Percentiles rank a stretch among this genome's conserved stretches.
Conservation (phyloP, 2,888 invertebrate genomes). For the Keiferia lycopersicella region DNA sequence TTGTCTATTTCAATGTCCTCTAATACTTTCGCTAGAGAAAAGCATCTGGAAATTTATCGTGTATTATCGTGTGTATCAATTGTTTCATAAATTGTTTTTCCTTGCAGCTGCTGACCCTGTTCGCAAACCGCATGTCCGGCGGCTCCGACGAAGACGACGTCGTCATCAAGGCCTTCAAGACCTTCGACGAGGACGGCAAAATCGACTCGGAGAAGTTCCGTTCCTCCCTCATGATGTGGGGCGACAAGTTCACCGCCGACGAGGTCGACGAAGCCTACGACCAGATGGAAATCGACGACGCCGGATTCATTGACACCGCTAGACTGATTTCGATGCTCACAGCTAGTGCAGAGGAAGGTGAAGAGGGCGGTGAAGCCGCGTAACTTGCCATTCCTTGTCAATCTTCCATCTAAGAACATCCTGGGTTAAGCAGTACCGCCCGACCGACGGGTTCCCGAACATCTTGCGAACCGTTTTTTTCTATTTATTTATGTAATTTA, state of each 20-base stretch:
- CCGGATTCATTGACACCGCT: conserved; percentile 93
- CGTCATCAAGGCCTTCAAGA: conserved; percentile 94
- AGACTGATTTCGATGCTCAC: conserved; percentile 94
- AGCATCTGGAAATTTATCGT: too few species aligned
- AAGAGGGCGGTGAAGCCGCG: conserved; percentile 81
- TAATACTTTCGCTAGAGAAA: too few species aligned
- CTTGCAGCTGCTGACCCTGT: conserved; percentile 89
- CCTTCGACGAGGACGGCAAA: conserved; percentile 93
- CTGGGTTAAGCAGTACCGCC: conserved; percentile 43
- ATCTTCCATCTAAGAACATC: conserved; percentile 32
- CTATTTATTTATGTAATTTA: conserved; percentile 73
- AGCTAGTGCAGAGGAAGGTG: conserved; percentile 92
- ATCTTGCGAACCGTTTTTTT: conserved; percentile 67
- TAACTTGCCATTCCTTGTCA: conserved; percentile 41
- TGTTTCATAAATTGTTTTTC: too few species aligned
- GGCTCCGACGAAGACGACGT: conserved; percentile 96
- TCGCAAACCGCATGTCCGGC: conserved; percentile 95
- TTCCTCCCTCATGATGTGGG: conserved; percentile 95
- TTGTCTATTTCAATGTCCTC: too few species aligned
- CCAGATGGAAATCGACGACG: conserved; percentile 95
- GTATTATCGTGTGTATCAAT: too few species aligned
- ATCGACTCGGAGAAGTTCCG: conserved; percentile 95
- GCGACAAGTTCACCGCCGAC: conserved; percentile 93
- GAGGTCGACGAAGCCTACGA: conserved; percentile 96
- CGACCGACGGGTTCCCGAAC: conserved; percentile 54